Evolutionary conservation across 2,797 vertebrate species (phyloP).

Genomic region (Sebastes iracundus): DNA sequence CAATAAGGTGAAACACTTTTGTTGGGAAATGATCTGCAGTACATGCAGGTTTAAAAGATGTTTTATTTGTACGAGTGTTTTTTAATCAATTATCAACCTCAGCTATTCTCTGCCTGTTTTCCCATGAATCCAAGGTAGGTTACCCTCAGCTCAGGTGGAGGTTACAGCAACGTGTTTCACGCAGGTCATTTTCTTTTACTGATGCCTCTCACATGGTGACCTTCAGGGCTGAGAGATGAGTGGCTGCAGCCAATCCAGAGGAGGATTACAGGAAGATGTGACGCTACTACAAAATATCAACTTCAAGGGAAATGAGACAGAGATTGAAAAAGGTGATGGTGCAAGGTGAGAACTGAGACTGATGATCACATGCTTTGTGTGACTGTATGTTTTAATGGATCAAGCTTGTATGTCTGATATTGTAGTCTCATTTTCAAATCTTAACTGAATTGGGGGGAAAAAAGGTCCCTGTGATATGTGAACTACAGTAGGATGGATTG

Average conservation of each 20-base stretch:
- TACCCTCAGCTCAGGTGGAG: conserved; percentile 20
- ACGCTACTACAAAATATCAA: conserved; percentile 61
- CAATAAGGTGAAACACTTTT: neutral
- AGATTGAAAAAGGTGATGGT: conserved; percentile 14
- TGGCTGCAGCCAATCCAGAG: conserved; percentile 62
- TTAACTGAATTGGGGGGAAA: neutral
- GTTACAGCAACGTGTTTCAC: conserved; percentile 30
- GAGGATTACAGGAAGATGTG: conserved; percentile 71
- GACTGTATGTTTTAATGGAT: conserved; percentile 3
- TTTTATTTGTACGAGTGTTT: neutral
- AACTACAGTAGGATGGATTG: neutral
- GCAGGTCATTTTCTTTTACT: conserved; percentile 61
- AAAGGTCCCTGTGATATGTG: neutral
- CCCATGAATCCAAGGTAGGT: neutral
- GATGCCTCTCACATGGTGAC: conserved; percentile 68
- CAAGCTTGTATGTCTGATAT: neutral
- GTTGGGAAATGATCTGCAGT: neutral
- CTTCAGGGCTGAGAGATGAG: conserved; percentile 66
- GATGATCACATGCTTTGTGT: neutral
- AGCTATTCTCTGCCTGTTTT: neutral
- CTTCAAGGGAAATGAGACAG: conserved; percentile 35
- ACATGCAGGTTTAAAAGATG: neutral
- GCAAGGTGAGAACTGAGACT: neutral
- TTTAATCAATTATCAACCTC: conserved; percentile 1
- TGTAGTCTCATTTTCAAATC: neutral